Base-by-base conservation (phyloP, 2,797 vertebrate genomes). In the Lutjanus argentimaculatus region DNA sequence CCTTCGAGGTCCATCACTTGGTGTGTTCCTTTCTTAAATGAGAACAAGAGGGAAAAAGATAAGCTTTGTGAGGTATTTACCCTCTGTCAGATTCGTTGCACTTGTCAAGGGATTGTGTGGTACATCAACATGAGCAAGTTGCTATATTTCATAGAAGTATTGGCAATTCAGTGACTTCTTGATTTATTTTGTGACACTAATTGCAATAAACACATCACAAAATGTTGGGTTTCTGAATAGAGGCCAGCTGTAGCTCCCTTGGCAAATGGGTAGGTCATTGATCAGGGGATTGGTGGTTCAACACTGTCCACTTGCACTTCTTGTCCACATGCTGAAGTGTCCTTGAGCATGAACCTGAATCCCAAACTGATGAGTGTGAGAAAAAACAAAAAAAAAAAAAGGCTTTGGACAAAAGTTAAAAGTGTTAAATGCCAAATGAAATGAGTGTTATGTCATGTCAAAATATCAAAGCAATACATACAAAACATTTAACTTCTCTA, bases 21-120 rank as follows among this genome's bases (percentile, higher is more conserved):
- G 73, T 72, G 11, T 77, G 67, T 71, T 46, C n/a, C 19, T 67
- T 58, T 71, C 76, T 77, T 66, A 83, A 83, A 88, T 86, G 87
- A 75, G 68, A 83, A 30, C 43, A 15, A 65, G 64, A 21, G 30
- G 21, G 21, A 63, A 57, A 65, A 58, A 16, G 0, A 22, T 3
- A 17, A 6, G 7, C 3, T 10, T n/a, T 65, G 5, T 7, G 16
- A 58, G 21, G 21, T 56, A 53, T 46, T 36, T 63, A 22, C 10
- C 42, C 19, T 8, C 17, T 30, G 16, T 52, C 19, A 53, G 55
- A 45, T 19, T 49, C 13, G 19, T 13, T 1, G 14, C 14, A 21
- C 17, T 49, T 52, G 17, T 51, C 15, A 36, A 51, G 2, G 25
- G 10, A 51, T 40, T 14, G 7, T 21, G 8, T 7, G 7, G 14